phyloP scores from a whole-genome alignment of 2,113 vertebrate species.

The Poeciliopsis turrubarensis region DNA sequence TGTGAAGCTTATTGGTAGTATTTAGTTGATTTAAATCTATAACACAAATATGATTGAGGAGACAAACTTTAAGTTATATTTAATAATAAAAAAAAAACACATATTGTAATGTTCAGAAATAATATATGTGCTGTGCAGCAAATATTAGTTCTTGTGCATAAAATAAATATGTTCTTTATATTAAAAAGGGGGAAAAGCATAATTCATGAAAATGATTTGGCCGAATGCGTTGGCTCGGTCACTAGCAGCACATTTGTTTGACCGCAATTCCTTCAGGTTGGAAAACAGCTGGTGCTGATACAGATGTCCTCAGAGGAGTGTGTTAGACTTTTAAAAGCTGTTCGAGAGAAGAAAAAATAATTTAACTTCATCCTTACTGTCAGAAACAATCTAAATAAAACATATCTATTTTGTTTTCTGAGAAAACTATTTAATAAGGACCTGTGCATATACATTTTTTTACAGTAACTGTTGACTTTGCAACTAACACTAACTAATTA shows the following conservation, averaged over 20 bases:
- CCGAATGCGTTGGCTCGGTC: not conserved
- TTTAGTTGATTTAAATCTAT: not conserved
- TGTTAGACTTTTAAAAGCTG: not conserved
- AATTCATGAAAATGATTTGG: not conserved
- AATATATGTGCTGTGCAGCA: not conserved
- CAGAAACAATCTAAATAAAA: not conserved
- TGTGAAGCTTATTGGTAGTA: not conserved
- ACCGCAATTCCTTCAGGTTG: constrained; percentile 15
- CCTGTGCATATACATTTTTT: not conserved
- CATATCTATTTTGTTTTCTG: not conserved
- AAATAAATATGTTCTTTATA: not conserved
- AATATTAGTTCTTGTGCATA: too few relatives aligned
- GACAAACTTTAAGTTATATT: not conserved
- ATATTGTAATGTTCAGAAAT: too few relatives aligned
- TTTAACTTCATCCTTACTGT: not conserved
- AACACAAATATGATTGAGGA: not conserved
- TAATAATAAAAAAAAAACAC: not conserved
- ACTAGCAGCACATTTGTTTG: not conserved
- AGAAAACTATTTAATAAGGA: not conserved
- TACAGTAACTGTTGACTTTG: not conserved
- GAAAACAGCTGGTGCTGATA: constrained; percentile 48
- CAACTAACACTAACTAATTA: not conserved
- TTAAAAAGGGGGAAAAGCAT: not conserved
- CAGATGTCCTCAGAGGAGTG: not conserved
- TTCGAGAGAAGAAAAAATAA: not conserved